These are phyloP conservation scores for Picus viridis DNA, from an alignment of 2,797 vertebrate species.

Conservation along the genomic window DNA sequence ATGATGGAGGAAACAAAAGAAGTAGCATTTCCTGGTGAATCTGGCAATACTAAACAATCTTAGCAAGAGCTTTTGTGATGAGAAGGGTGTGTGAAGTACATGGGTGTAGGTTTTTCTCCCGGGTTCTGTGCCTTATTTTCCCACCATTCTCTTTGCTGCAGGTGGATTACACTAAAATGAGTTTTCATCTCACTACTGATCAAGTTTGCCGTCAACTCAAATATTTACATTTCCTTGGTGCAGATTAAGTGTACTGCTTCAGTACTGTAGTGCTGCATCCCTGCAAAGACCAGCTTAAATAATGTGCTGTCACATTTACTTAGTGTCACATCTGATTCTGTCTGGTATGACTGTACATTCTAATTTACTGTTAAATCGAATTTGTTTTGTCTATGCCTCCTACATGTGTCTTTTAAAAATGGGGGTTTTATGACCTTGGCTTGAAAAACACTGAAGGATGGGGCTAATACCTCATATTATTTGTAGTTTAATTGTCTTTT, in stretches of 20 bases:
- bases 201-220: background rate
- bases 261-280: background rate
- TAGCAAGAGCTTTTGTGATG: background rate
- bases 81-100: background rate
- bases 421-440: background rate
- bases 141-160: background rate
- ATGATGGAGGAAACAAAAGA: background rate
- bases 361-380: slow-evolving; percentile 3
- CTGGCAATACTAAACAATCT: background rate
- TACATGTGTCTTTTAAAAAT: background rate
- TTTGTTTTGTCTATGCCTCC: background rate
- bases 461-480: slow-evolving; percentile 49
- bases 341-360: background rate
- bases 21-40: background rate
- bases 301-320: slow-evolving; percentile 5
- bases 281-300: background rate
- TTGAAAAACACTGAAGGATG: background rate
- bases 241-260: background rate
- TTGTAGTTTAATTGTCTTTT: slow-evolving; percentile 55
- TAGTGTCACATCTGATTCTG: background rate
- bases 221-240: background rate
- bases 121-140: background rate
- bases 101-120: background rate
- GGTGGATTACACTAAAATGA: background rate
- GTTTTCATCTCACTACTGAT: background rate